phyloP scores from a whole-genome alignment of 1,140 invertebrate species.

The Drosophila melanica region DNA sequence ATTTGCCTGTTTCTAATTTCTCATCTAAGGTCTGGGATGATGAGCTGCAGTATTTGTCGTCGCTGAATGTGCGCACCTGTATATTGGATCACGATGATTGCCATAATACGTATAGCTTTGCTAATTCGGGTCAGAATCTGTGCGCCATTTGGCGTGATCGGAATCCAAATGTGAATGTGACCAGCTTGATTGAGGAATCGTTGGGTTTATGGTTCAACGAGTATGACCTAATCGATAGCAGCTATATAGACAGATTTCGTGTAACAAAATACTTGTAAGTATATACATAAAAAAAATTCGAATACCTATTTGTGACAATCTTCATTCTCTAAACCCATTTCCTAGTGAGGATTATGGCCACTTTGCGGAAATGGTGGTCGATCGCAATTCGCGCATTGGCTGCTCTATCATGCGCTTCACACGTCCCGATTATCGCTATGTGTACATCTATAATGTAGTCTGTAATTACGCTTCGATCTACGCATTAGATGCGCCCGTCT shows the following conservation, averaged over 20 bases:
- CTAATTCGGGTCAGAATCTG: constrained; percentile 76
- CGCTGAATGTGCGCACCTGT: constrained; percentile 75
- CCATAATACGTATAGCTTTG: constrained; percentile 75
- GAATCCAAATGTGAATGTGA: constrained; percentile 67
- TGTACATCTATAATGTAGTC: constrained; percentile 76
- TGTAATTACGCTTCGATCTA: constrained; percentile 81
- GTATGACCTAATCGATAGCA: constrained; percentile 70
- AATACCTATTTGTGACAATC: not conserved
- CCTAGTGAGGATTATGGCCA: constrained; percentile 79
- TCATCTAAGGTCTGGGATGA: constrained; percentile 74
- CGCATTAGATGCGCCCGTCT: constrained; percentile 69
- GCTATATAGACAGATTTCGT: constrained; percentile 66
- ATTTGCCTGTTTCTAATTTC: not conserved
- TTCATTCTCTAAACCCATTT: not conserved
- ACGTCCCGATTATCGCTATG: constrained; percentile 70
- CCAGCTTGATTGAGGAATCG: constrained; percentile 70
- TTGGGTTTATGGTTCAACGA: constrained; percentile 77
- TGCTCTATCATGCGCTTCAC: constrained; percentile 78
- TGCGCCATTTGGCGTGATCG: constrained; percentile 69
- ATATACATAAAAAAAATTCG: not conserved
- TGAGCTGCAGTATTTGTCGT: constrained; percentile 78
- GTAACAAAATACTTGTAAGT: constrained; percentile 79
- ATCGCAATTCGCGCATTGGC: constrained; percentile 70
- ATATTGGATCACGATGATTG: constrained; percentile 80
- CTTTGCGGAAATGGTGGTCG: constrained; percentile 80